A percentile compares a stretch with the other conserved stretches of the same genome.
These are phyloP conservation scores for Sphaeramia orbicularis DNA, from an alignment of 2,797 vertebrate genomes.

Conservation along the genomic window DNA sequence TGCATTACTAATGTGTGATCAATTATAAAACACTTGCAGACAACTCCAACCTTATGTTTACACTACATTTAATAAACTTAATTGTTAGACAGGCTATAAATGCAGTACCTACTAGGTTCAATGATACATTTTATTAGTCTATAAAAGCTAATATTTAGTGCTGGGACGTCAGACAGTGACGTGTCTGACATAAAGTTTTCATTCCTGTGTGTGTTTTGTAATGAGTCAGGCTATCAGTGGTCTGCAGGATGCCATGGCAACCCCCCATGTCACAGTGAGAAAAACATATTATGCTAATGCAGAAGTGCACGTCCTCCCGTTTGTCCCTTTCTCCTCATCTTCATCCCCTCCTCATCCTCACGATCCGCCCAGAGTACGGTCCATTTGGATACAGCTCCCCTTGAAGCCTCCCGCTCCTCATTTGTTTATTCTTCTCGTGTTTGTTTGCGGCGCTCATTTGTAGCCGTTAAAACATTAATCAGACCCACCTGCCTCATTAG, in stretches of 20 bases:
- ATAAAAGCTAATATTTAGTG: too few relatives aligned
- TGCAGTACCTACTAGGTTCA: too few relatives aligned
- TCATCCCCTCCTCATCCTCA: not conserved
- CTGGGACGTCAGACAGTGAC: too few relatives aligned
- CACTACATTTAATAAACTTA: too few relatives aligned
- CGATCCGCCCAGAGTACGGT: not conserved
- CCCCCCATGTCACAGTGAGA: constrained; percentile 7
- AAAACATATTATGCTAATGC: constrained; percentile 22
- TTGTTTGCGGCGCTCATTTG: not conserved
- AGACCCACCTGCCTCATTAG: not conserved
- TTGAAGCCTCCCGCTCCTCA: not conserved
- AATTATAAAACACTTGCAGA: too few relatives aligned
- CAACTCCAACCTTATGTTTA: too few relatives aligned
- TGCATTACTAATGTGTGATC: too few relatives aligned
- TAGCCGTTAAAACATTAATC: constrained; percentile 3
- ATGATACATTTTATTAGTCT: too few relatives aligned
- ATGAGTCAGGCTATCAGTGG: not conserved
- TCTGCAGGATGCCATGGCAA: constrained; percentile 36
- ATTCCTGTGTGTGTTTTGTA: too few relatives aligned
- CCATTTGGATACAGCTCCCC: not conserved
- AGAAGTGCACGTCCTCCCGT: constrained; percentile 2
- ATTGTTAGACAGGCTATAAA: too few relatives aligned
- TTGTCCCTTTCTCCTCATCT: not conserved
- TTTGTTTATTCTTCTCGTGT: not conserved
- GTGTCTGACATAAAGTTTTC: too few relatives aligned